Base-by-base conservation (phyloP, 2,113 vertebrate genomes). In the Phasianus colchicus region DNA sequence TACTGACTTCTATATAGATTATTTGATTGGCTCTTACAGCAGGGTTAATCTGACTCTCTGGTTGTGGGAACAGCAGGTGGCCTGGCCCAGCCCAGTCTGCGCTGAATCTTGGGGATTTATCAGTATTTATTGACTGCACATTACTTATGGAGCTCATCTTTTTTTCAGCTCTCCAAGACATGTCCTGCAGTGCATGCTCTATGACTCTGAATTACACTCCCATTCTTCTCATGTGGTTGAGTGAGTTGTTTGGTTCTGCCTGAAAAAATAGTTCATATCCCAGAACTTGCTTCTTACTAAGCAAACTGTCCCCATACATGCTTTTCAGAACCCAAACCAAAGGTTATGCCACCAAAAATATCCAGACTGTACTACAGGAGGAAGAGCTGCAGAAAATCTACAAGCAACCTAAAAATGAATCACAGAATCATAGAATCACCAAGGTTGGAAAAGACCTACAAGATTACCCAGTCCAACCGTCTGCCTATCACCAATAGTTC, bases 171-270 rank as follows among this genome's bases (percentile, higher is more conserved):
- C 14, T 63, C 48, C 73, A 50, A 83, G 60, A 77, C 13, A 27
- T 55, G 52, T 54, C 52, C 52, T 54, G 57, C 54, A 61, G 5
- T 10, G 14, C 0, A 0, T 2, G 1, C 50, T 5, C 43, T 7
- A 36, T 70, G 40, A 13, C 60, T 73, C 86, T 83, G 54, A 77
- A 83, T 32, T 45, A 24, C 6, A 4, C 25, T 47, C 30, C 20
- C 21, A 47, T 48, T 65, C 75, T n/a, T 15, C 25, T 50, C 0
- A 0, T 11, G 48, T 1, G 5, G 24, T 58, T 72, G 34, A 24
- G 40, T 5, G 27, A 4, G 40, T 5, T n/a, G 14, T 61, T 82
- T 61, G 5, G 7, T 50, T 57, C 40, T 47, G 8, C 21, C 30
- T 83, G 48, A 83, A 72, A 69, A 38, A n/a, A 48, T 5, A 18